Base-by-base conservation (phyloP, 1,140 invertebrate genomes). In the Tetraneura akinire region DNA sequence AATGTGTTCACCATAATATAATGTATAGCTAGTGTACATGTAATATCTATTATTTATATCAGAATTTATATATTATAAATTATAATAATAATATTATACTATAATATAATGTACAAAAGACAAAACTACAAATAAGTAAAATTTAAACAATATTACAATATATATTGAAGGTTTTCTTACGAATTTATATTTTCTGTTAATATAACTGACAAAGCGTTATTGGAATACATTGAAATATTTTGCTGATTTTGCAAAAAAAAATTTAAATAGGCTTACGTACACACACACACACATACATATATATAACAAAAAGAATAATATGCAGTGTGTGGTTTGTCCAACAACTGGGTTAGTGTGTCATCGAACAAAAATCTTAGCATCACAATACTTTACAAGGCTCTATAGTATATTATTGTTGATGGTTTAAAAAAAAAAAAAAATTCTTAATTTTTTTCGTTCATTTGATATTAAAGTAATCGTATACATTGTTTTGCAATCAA, bases 371-470 rank as follows among this genome's bases (percentile, higher is more conserved):
- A 78, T 78, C 74, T 78, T 62, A 32, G 32, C 51, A 74, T 74
- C 51, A 78, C 74, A 78, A 78, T 78, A 78, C 37, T 26, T 26
- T 62, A 62, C 55, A 78, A 78, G 55, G 74, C 37, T 62, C 49
- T 78, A 60, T n/a, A n/a, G n/a, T n/a, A n/a, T n/a, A n/a, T 78
- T 78, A 78, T 78, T 78, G 74, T 78, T 78, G 53, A 78, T 78
- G 47, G 42, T 62, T 78, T 62, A n/a, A n/a, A n/a, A n/a, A n/a
- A n/a, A n/a, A n/a, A n/a, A n/a, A n/a, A n/a, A 71, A 32, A 37
- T 45, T n/a, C 6, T 57, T 13, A 8, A 8, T 78, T 78, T 78
- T 78, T 78, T 62, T 47, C 45, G 23, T n/a, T 8, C 21, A 42
- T 47, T 78, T 60, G 21, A 60, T 62, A 57, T 78, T 47, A n/a